Percentiles rank a stretch among this genome's conserved stretches.
phyloP scores from a whole-genome alignment of 2,113 vertebrate genomes.

The Sebastes fasciatus region DNA sequence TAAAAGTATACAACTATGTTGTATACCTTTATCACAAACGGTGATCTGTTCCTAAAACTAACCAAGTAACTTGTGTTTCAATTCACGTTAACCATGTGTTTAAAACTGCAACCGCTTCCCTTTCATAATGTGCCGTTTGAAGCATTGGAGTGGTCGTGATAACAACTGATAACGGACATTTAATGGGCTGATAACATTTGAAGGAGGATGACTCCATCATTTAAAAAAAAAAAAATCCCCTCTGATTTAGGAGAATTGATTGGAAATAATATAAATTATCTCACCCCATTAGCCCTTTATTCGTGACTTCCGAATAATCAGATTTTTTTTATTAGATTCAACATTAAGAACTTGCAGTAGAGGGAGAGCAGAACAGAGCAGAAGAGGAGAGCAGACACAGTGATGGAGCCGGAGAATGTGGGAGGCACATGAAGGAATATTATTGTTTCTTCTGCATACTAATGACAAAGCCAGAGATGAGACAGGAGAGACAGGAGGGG shows the following conservation, averaged over 20 bases:
- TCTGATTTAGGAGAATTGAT: not conserved
- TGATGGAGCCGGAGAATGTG: constrained; percentile 20
- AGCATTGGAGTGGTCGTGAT: not conserved
- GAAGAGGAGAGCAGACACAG: constrained; percentile 2
- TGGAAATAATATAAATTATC: not conserved
- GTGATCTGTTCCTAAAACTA: too few relatives aligned
- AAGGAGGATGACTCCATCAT: not conserved
- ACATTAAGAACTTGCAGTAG: constrained; percentile 25
- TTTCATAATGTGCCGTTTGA: too few relatives aligned
- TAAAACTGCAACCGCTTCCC: too few relatives aligned
- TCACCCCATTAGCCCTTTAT: not conserved
- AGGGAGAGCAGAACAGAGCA: constrained; percentile 13
- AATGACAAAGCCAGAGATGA: constrained; percentile 49
- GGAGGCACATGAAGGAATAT: constrained; percentile 54
- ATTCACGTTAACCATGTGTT: too few relatives aligned
- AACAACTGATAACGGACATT: too few relatives aligned
- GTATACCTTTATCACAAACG: too few relatives aligned
- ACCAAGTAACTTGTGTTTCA: too few relatives aligned
- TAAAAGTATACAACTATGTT: too few relatives aligned
- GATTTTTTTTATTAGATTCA: constrained; percentile 13
- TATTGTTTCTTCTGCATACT: constrained; percentile 61
- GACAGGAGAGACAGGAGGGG: constrained; percentile 2
- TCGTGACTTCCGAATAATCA: not conserved
- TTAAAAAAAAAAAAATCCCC: not conserved
- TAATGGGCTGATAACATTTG: too few relatives aligned